Conservation (phyloP, 2,113 vertebrate genomes). For the Numenius arquata region DNA sequence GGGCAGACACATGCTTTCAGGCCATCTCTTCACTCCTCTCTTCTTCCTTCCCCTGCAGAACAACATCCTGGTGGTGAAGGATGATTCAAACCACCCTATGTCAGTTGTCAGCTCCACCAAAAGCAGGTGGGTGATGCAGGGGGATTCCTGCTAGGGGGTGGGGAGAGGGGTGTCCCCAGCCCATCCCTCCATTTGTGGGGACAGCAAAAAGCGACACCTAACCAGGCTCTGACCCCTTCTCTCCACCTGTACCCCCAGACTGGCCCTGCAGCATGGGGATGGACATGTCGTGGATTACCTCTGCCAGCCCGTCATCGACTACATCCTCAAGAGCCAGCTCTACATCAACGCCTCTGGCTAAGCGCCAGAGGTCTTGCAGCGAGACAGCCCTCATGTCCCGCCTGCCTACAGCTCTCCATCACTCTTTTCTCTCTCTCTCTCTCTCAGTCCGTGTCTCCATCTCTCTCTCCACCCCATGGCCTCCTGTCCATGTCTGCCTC, state of each 20-base stretch:
- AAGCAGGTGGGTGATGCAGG: constrained; percentile 84
- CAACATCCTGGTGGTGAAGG: constrained; percentile 92
- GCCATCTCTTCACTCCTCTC: background rate
- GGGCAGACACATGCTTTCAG: background rate
- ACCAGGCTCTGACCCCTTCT: background rate
- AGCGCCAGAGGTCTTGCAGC: background rate
- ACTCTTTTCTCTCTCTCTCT: constrained; percentile 31
- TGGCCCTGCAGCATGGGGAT: constrained; percentile 97
- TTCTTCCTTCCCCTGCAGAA: constrained; percentile 74
- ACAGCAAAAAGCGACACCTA: too few relatives aligned
- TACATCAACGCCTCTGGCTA: constrained; percentile 98
- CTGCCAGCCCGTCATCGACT: constrained; percentile 95
- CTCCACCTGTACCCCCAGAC: constrained; percentile 59
- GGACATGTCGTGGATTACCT: constrained; percentile 97
- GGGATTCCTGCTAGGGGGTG: fast-evolving
- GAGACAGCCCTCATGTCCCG: background rate
- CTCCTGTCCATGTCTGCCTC: constrained; percentile 50
- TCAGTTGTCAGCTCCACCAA: constrained; percentile 96
- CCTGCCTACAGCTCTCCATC: constrained; percentile 52
- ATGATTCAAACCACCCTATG: constrained; percentile 90
- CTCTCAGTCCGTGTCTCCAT: constrained; percentile 44
- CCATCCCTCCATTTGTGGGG: background rate
- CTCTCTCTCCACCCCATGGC: constrained; percentile 64
- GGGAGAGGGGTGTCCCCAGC: background rate
- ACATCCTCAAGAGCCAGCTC: constrained; percentile 97